phyloP scores from a whole-genome alignment of 2,888 invertebrate genomes.

The Julus scandinavius region DNA sequence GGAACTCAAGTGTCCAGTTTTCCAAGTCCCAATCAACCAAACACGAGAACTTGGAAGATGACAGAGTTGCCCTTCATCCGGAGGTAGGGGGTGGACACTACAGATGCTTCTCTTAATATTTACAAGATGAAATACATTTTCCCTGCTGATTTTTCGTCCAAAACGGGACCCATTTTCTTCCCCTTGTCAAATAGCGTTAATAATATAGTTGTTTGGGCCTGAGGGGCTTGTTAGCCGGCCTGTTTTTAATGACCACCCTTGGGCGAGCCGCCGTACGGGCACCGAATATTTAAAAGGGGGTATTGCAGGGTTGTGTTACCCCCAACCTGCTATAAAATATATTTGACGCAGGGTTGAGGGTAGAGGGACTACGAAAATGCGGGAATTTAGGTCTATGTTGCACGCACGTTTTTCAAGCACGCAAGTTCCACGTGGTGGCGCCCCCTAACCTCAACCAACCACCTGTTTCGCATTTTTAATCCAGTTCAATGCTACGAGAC shows the following conservation, averaged over 20 bases:
- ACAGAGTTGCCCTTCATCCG: no score
- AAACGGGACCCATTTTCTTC: conserved; percentile 37
- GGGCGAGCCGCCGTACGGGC: conserved; percentile 52
- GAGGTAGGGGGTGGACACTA: no score
- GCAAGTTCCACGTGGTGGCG: conserved; percentile 37
- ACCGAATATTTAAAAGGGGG: conserved; percentile 48
- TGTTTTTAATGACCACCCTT: conserved; percentile 51
- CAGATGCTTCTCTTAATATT: background rate
- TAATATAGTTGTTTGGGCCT: conserved; percentile 52
- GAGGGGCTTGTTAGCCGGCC: conserved; percentile 53
- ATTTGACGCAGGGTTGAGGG: background rate
- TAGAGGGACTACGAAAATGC: conserved; percentile 17
- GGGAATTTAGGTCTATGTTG: conserved; percentile 17
- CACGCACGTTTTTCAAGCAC: conserved; percentile 24
- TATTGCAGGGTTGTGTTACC: no score
- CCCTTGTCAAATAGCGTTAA: conserved; percentile 52
- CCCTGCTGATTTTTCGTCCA: conserved; percentile 26
- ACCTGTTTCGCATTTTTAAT: background rate
- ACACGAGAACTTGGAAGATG: no score
- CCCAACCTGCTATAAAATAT: conserved; percentile 15
- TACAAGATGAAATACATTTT: background rate
- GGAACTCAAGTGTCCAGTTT: no score
- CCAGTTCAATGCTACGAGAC: conserved; percentile 29
- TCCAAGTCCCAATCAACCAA: no score
- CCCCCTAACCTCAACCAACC: conserved; percentile 17